A percentile compares a stretch with the other conserved stretches of the same genome.
phyloP scores from a whole-genome alignment of 2,113 vertebrate genomes.

The Puffinus mauretanicus region DNA sequence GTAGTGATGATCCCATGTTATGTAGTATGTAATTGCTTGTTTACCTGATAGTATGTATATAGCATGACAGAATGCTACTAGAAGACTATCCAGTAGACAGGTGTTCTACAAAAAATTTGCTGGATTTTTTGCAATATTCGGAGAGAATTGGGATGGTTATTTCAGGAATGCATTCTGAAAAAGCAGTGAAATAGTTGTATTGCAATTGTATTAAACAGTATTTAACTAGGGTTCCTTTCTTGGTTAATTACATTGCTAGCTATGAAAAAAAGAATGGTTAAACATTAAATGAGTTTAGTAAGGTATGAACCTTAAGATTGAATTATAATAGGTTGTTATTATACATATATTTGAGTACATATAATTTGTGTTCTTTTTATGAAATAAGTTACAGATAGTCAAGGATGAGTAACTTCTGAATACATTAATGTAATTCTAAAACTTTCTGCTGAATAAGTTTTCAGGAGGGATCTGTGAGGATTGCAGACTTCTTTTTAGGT shows the following conservation, averaged over 20 bases:
- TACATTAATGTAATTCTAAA: not conserved
- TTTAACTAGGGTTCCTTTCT: not conserved
- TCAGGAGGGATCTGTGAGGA: not conserved
- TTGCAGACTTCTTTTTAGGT: not conserved
- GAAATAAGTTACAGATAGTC: not conserved
- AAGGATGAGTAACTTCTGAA: not conserved
- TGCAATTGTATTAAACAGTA: not conserved
- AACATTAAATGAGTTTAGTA: not conserved
- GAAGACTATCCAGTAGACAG: not conserved
- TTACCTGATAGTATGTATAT: not conserved
- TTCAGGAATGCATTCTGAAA: not conserved
- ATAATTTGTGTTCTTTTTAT: not conserved
- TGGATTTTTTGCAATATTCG: not conserved
- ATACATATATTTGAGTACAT: not conserved
- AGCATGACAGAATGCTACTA: not conserved
- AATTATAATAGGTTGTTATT: not conserved
- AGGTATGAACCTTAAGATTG: not conserved
- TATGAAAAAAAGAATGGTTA: not conserved
- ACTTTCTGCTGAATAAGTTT: not conserved
- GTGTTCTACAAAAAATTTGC: not conserved
- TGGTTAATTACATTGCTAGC: not conserved
- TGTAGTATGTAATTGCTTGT: not conserved
- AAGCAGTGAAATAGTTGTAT: not conserved
- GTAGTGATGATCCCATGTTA: not conserved
- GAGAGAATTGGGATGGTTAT: not conserved